Evolutionary conservation across 1,140 invertebrate genomes (phyloP).

Genomic region (Pectinophora gossypiella): DNA sequence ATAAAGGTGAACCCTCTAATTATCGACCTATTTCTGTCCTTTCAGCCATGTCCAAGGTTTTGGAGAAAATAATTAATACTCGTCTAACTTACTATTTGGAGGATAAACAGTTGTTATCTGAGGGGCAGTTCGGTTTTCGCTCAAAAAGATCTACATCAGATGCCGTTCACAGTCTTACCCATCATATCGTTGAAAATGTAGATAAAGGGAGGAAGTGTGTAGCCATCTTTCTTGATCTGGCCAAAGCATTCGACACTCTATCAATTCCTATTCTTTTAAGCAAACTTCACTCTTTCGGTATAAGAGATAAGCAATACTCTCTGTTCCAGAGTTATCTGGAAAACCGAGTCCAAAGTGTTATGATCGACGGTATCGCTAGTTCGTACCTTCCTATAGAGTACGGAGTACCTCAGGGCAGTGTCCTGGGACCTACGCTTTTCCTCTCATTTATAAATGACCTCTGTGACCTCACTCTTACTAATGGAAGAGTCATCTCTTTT

Average conservation of each 20-base stretch:
- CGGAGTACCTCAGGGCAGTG: slow-evolving; percentile 5
- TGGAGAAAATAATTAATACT: slow-evolving; percentile 11
- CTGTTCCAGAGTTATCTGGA: not conserved
- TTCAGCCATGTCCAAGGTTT: slow-evolving; percentile 5
- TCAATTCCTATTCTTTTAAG: not conserved
- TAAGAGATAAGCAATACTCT: not conserved
- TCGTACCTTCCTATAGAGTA: not conserved
- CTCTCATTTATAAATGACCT: slow-evolving; percentile 8
- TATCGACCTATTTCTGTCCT: slow-evolving; percentile 9
- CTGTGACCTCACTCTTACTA: not conserved
- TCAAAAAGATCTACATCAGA: not conserved
- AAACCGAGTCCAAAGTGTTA: not conserved
- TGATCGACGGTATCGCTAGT: not conserved
- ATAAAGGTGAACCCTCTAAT: slow-evolving; percentile 1
- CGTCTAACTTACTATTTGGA: slow-evolving; percentile 7
- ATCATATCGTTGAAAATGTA: slow-evolving; percentile 1
- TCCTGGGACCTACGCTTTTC: slow-evolving; percentile 7
- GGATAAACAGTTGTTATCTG: not conserved
- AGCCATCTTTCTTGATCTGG: slow-evolving; percentile 6
- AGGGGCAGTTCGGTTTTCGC: slow-evolving; percentile 12
- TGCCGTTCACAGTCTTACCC: slow-evolving; percentile 1
- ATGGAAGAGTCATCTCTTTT: slow-evolving; percentile 1
- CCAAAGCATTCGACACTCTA: slow-evolving; percentile 12
- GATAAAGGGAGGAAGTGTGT: slow-evolving; percentile 2
- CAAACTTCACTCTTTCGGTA: not conserved